A percentile compares a stretch with the other conserved stretches of the same genome.
These are phyloP conservation scores for Rhadina sibilatrix DNA, from an alignment of 2,113 vertebrate species.

Conservation along the genomic window DNA sequence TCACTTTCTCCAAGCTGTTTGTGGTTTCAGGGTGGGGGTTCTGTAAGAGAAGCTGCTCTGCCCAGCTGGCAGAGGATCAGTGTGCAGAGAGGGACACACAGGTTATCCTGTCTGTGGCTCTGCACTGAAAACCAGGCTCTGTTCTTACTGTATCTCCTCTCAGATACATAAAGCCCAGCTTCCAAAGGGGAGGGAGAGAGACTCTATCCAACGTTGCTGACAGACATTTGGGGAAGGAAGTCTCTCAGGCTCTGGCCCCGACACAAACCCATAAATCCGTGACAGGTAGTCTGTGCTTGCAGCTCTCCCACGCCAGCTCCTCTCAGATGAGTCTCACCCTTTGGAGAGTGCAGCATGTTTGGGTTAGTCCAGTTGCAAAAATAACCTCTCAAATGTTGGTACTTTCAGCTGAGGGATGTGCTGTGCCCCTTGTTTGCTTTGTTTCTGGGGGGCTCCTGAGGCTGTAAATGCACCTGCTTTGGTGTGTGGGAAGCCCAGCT, in stretches of 20 bases:
- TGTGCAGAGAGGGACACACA: background rate
- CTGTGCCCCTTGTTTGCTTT: background rate
- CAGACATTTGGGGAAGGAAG: background rate
- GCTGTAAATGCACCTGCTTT: background rate
- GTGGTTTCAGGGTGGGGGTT: background rate
- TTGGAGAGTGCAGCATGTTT: background rate
- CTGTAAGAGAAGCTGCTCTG: background rate
- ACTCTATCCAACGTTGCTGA: background rate
- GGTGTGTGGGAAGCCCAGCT: background rate
- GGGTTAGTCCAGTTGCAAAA: background rate
- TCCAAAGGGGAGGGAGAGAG: background rate
- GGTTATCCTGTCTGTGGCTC: fast-evolving
- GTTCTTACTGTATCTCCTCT: background rate
- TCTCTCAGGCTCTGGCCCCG: background rate
- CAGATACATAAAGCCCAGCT: background rate
- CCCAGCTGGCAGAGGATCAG: background rate
- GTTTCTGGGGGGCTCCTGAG: background rate
- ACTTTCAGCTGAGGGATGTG: background rate
- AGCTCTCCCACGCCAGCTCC: background rate
- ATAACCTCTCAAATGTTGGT: background rate
- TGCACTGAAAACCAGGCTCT: background rate
- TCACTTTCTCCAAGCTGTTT: background rate
- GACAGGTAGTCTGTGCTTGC: background rate
- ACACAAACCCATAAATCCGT: background rate
- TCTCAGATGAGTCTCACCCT: background rate